A percentile compares a stretch with the other conserved stretches of the same genome.
Evolutionary conservation across 2,888 invertebrate genomes (phyloP).

Genomic region (Leucophora obtusa): DNA sequence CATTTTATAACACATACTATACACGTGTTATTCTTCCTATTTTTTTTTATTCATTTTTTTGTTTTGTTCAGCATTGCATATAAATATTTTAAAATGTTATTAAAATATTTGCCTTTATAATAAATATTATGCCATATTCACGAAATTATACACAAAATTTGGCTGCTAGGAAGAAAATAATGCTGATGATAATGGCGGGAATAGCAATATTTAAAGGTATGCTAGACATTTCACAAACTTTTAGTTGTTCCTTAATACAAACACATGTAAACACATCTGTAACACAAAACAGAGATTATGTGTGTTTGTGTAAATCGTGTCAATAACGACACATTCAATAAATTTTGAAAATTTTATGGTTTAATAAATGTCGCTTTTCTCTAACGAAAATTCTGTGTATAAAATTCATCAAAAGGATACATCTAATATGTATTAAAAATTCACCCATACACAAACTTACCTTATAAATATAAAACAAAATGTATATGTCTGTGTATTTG

Average conservation of each 20-base stretch:
- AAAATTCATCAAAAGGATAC: neutral
- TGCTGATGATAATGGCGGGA: neutral
- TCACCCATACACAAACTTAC: neutral
- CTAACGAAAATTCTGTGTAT: neutral
- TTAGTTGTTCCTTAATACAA: conserved; percentile 47
- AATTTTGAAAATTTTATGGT: conserved; percentile 57
- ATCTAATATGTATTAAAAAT: neutral
- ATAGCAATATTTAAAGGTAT: conserved; percentile 12
- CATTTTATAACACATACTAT: neutral
- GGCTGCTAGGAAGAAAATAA: conserved; percentile 8
- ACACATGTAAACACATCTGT: conserved; percentile 27
- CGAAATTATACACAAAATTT: conserved; percentile 25
- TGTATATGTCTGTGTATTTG: conserved; percentile 6
- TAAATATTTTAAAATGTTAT: conserved; percentile 60
- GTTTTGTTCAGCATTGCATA: conserved; percentile 26
- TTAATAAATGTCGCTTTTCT: conserved; percentile 48
- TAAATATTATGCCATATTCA: conserved; percentile 43
- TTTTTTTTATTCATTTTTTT: conserved; percentile 27
- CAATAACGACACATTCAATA: conserved; percentile 61
- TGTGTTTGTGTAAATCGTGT: conserved; percentile 43
- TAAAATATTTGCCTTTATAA: conserved; percentile 59
- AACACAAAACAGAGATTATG: neutral
- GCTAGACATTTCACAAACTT: conserved; percentile 42
- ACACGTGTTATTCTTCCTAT: conserved; percentile 13
- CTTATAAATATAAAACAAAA: neutral